Evolutionary conservation across 35 echinoderm and acorn worm species (phyloP).

Genomic region (Stichopus chloronotus): DNA sequence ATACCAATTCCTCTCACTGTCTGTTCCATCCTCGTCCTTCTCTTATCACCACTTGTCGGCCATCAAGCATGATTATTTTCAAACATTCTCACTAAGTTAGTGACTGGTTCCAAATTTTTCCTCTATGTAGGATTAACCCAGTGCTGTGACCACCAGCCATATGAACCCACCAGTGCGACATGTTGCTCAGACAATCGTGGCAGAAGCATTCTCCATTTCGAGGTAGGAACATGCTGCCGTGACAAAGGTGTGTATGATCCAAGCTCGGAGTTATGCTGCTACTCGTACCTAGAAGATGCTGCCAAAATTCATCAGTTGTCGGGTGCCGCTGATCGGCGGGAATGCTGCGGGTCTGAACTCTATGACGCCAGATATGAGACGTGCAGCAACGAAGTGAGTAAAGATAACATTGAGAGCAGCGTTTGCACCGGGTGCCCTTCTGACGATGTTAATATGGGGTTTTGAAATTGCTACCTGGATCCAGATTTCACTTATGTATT

Average conservation of each 20-base stretch:
- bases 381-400: conserved; percentile 4
- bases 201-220: background rate
- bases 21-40: too few relatives aligned
- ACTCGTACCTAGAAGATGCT: background rate
- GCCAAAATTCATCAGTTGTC: background rate
- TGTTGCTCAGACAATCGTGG: background rate
- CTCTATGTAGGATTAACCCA: background rate
- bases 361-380: background rate
- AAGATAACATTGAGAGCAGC: background rate
- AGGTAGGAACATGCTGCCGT: background rate
- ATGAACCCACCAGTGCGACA: background rate
- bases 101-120: background rate
- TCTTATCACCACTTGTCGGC: too few relatives aligned
- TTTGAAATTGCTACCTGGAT: too few relatives aligned
- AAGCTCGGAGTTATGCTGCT: background rate
- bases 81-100: too few relatives aligned
- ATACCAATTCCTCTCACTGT: too few relatives aligned
- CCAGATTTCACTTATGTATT: too few relatives aligned
- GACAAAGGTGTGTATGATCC: background rate
- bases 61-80: too few relatives aligned
- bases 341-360: conserved; percentile 23
- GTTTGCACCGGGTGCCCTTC: background rate
- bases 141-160: background rate
- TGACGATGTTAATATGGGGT: too few relatives aligned
- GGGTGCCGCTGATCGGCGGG: background rate